phyloP scores from a whole-genome alignment of 2,113 vertebrate genomes.

The Lepus americanus region DNA sequence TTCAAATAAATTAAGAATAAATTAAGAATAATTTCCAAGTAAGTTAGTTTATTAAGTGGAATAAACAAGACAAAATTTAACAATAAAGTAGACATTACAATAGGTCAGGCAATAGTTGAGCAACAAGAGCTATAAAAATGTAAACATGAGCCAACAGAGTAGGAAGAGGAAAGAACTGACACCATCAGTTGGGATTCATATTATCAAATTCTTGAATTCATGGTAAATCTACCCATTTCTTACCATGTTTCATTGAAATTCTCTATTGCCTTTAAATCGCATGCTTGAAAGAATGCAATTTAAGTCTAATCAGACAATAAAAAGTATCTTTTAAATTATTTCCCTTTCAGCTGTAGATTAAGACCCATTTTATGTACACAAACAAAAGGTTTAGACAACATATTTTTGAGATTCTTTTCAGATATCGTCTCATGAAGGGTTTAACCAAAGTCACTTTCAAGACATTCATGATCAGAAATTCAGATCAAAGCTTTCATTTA shows the following conservation, averaged over 20 bases:
- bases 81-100: slow-evolving; percentile 35
- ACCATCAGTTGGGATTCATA: slow-evolving; percentile 31
- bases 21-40: too few species aligned
- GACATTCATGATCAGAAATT: neutral
- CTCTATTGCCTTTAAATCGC: slow-evolving; percentile 51
- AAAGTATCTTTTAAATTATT: slow-evolving; percentile 65
- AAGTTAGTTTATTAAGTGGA: slow-evolving; percentile 18
- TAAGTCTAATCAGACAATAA: slow-evolving; percentile 67
- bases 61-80: slow-evolving; percentile 37
- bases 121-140: slow-evolving; percentile 65
- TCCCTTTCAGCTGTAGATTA: slow-evolving; percentile 59
- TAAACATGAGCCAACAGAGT: slow-evolving; percentile 2
- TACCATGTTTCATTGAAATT: slow-evolving; percentile 64
- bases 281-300: slow-evolving; percentile 71
- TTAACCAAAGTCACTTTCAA: slow-evolving; percentile 46
- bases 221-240: slow-evolving; percentile 20
- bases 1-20: too few species aligned
- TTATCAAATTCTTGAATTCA: slow-evolving; percentile 61
- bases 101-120: slow-evolving; percentile 31
- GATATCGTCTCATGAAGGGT: slow-evolving; percentile 22
- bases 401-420: slow-evolving; percentile 46
- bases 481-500: neutral
- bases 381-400: slow-evolving; percentile 53
- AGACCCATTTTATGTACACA: neutral
- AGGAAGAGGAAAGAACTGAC: slow-evolving; percentile 27